These are phyloP conservation scores for Helicoverpa zea DNA, from an alignment of 1,140 invertebrate species.

Conservation along the genomic window DNA sequence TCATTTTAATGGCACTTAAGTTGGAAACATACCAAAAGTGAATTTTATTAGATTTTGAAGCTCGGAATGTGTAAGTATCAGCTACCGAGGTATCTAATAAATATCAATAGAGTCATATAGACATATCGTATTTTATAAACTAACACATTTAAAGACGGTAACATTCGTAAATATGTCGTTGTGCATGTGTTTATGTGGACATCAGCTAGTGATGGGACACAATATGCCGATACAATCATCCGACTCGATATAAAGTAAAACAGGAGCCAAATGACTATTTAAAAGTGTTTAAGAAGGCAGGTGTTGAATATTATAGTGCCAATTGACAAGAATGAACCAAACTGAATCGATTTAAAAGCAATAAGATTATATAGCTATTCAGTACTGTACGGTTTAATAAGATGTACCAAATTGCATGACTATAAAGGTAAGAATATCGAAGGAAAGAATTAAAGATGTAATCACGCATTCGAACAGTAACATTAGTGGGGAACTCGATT, in stretches of 20 bases:
- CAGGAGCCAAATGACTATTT: conserved; percentile 19
- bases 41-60: conserved; percentile 38
- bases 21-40: conserved; percentile 25
- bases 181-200: conserved; percentile 32
- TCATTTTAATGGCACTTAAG: conserved; percentile 38
- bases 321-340: conserved; percentile 18
- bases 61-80: conserved; percentile 15
- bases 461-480: not conserved
- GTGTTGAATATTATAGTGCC: conserved; percentile 39
- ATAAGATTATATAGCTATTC: conserved; percentile 13
- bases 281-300: conserved; percentile 23
- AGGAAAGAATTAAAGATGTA: conserved; percentile 2
- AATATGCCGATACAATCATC: not conserved
- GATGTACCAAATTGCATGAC: not conserved
- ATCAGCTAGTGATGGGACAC: conserved; percentile 33
- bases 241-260: conserved; percentile 37
- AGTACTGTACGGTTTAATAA: conserved; percentile 7
- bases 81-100: conserved; percentile 42
- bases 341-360: conserved; percentile 31
- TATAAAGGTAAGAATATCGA: not conserved
- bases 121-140: conserved; percentile 31
- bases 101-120: conserved; percentile 32
- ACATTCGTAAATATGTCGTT: conserved; percentile 46
- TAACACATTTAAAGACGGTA: conserved; percentile 22
- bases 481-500: conserved; percentile 13